Evolutionary conservation across 2,888 invertebrate genomes (phyloP).

Genomic region (Oscheius onirici): DNA sequence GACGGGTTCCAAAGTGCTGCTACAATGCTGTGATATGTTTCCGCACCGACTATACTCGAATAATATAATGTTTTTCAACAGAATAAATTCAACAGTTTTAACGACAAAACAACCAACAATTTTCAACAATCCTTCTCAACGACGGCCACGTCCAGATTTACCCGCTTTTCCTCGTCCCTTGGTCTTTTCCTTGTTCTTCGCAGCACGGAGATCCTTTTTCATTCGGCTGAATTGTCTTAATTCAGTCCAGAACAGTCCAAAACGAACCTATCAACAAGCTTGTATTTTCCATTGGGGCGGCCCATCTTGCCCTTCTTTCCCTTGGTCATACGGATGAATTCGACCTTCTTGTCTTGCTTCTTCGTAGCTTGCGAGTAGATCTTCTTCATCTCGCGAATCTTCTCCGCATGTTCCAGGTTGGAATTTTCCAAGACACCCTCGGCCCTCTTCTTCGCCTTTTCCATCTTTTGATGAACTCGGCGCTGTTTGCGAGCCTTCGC

Average conservation of each 20-base stretch:
- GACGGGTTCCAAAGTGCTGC: constrained; percentile 8
- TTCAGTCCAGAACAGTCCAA: neutral
- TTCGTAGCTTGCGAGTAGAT: constrained; percentile 80
- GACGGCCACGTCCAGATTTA: constrained; percentile 20
- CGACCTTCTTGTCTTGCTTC: constrained; percentile 85
- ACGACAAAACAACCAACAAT: constrained; percentile 4
- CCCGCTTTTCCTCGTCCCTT: constrained; percentile 49
- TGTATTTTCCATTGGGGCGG: constrained; percentile 66
- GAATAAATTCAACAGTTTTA: neutral
- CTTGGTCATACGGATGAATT: constrained; percentile 93
- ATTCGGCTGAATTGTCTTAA: constrained; percentile 46
- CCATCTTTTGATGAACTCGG: constrained; percentile 80
- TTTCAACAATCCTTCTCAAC: neutral
- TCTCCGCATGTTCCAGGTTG: constrained; percentile 91
- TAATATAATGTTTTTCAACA: too few relatives aligned
- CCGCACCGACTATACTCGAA: too few relatives aligned
- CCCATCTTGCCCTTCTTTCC: constrained; percentile 63
- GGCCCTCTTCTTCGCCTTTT: constrained; percentile 93
- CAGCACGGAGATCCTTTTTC: constrained; percentile 54
- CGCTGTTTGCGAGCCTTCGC: constrained; percentile 97
- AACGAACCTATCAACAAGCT: constrained; percentile 51
- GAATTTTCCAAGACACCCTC: constrained; percentile 81
- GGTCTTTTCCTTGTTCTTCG: constrained; percentile 52
- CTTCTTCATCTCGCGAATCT: constrained; percentile 74
- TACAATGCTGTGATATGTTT: neutral